phyloP scores from a whole-genome alignment of 2,888 invertebrate species.

The Pheosia gnoma region DNA sequence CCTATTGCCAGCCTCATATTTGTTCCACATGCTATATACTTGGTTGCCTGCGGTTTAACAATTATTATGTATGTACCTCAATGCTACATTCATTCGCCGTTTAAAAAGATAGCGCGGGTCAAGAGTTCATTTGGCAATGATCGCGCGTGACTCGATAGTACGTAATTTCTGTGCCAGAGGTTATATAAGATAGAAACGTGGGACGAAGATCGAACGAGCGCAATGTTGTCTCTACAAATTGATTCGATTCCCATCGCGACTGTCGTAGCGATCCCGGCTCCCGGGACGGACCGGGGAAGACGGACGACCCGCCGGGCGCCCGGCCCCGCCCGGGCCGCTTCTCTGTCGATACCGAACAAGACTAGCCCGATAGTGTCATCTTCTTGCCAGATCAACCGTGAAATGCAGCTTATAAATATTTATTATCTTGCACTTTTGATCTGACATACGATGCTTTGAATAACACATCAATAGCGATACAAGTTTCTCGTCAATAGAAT shows the following conservation, averaged over 20 bases:
- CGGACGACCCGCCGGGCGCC: conserved; percentile 30
- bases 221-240: conserved; percentile 73
- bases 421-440: conserved; percentile 16
- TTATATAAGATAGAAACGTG: conserved; percentile 54
- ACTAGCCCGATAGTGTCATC: conserved; percentile 37
- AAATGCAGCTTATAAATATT: conserved; percentile 46
- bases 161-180: conserved; percentile 26
- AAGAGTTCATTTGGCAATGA: conserved; percentile 38
- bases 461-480: background rate
- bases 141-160: conserved; percentile 26
- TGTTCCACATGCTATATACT: conserved; percentile 65
- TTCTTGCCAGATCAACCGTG: conserved; percentile 40
- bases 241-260: conserved; percentile 70
- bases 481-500: no score
- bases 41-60: conserved; percentile 64
- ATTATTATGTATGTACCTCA: conserved; percentile 54
- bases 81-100: conserved; percentile 32
- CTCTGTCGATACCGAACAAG: conserved; percentile 34
- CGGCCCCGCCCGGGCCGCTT: conserved; percentile 14
- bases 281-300: conserved; percentile 32
- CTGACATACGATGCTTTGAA: background rate
- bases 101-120: conserved; percentile 35
- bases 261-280: conserved; percentile 50
- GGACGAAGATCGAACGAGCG: conserved; percentile 57
- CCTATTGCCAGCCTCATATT: conserved; percentile 72